phyloP scores from a whole-genome alignment of 1,140 invertebrate genomes.

The Nylanderia fulva region DNA sequence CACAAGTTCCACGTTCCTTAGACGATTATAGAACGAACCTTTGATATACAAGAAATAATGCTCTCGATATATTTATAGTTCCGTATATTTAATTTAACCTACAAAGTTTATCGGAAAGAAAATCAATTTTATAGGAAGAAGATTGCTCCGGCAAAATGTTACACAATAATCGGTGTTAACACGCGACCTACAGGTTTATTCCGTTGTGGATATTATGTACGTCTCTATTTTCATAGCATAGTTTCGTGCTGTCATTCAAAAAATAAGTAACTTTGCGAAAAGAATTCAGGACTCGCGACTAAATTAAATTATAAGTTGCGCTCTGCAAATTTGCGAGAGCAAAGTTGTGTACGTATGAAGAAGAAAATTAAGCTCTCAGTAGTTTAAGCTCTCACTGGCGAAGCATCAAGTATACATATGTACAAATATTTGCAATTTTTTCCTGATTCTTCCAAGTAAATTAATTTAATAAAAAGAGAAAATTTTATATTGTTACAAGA shows the following conservation, averaged over 20 bases:
- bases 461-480: not conserved
- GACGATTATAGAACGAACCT: conserved; percentile 7
- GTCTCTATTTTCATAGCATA: conserved; percentile 23
- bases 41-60: conserved; percentile 37
- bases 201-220: not conserved
- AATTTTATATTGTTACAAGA: not conserved
- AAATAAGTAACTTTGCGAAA: conserved; percentile 20
- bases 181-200: not conserved
- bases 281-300: conserved; percentile 14
- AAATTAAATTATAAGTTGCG: conserved; percentile 42
- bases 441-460: not conserved
- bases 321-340: not conserved
- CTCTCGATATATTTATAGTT: conserved; percentile 34
- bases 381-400: not conserved
- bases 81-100: conserved; percentile 49
- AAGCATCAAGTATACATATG: not conserved
- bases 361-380: not conserved
- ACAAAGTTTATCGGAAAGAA: conserved; percentile 52
- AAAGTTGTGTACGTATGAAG: not conserved
- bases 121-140: conserved; percentile 44
- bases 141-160: conserved; percentile 31
- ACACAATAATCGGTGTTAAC: conserved; percentile 44
- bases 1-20: conserved; percentile 8
- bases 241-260: not conserved
- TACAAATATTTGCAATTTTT: not conserved